These are phyloP conservation scores for Lithobius niger DNA, from an alignment of 1,140 invertebrate genomes.

Conservation along the genomic window DNA sequence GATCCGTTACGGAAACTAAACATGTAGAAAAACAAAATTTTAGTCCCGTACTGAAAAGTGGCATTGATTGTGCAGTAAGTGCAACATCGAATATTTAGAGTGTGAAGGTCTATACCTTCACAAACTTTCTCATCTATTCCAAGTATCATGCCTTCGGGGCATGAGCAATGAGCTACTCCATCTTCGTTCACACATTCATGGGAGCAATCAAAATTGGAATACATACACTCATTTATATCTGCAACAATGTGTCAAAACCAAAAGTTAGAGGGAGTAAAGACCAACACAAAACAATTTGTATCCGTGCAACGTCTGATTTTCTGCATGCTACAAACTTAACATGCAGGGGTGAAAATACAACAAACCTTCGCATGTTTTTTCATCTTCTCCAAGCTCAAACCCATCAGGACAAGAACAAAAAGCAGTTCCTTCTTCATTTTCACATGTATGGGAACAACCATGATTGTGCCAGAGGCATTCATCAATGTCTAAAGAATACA, in stretches of 20 bases:
- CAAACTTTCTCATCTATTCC: background rate
- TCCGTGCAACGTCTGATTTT: too few relatives aligned
- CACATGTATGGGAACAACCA: background rate
- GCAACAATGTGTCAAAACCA: too few relatives aligned
- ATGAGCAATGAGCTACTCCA: constrained; percentile 17
- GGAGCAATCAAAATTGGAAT: constrained; percentile 17
- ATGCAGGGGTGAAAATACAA: too few relatives aligned
- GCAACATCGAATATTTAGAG: too few relatives aligned
- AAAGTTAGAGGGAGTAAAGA: background rate
- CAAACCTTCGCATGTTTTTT: background rate
- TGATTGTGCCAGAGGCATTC: constrained; percentile 18
- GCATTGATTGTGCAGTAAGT: background rate
- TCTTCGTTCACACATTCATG: constrained; percentile 19
- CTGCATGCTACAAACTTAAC: too few relatives aligned
- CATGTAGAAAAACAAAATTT: background rate
- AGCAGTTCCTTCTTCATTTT: background rate
- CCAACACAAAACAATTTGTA: background rate
- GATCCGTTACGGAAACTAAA: constrained; percentile 28
- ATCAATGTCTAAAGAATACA: constrained; percentile 20
- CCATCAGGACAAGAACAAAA: background rate
- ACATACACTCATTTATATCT: constrained; percentile 1
- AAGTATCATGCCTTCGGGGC: constrained; percentile 16
- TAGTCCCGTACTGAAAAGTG: too few relatives aligned
- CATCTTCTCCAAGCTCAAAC: background rate
- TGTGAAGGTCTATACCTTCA: too few relatives aligned